A percentile compares a stretch with the other conserved stretches of the same genome.
These are phyloP conservation scores for Lordiphosa mommai DNA, from an alignment of 1,140 invertebrate species.

Conservation along the genomic window DNA sequence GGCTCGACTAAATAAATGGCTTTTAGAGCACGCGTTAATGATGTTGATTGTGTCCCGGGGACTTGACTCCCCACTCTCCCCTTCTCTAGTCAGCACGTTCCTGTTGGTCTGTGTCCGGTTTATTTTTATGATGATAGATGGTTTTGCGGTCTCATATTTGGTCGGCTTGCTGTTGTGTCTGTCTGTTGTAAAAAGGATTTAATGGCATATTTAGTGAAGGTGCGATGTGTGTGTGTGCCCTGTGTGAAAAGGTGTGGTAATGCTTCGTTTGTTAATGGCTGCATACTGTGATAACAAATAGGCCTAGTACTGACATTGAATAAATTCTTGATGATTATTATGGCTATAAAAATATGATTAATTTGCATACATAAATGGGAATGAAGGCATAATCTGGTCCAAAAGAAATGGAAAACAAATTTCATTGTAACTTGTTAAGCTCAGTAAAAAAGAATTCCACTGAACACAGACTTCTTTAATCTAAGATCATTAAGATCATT, in stretches of 20 bases:
- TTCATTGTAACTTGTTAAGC: too few relatives aligned
- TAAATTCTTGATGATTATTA: background rate
- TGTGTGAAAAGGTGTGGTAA: slow-evolving; percentile 9
- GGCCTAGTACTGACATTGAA: background rate
- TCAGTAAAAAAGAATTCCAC: too few relatives aligned
- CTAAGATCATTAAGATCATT: too few relatives aligned
- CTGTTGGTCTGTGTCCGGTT: slow-evolving; percentile 45
- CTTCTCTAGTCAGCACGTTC: background rate
- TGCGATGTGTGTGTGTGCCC: slow-evolving; percentile 22
- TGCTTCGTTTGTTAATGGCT: background rate
- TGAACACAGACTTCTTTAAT: too few relatives aligned
- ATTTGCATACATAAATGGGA: too few relatives aligned
- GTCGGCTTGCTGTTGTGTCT: slow-evolving; percentile 24
- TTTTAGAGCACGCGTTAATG: slow-evolving; percentile 75
- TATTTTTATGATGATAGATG: slow-evolving; percentile 71
- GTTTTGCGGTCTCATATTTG: slow-evolving; percentile 27
- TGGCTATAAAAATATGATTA: background rate
- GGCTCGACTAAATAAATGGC: slow-evolving; percentile 68
- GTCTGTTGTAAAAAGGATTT: slow-evolving; percentile 53
- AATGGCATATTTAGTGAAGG: slow-evolving; percentile 59
- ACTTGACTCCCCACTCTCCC: slow-evolving; percentile 4
- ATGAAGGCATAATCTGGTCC: too few relatives aligned
- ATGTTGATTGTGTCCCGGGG: slow-evolving; percentile 69
- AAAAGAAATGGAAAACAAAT: too few relatives aligned
- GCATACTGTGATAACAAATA: too few relatives aligned